Percentiles rank a stretch among this genome's conserved stretches.
Evolutionary conservation across 2,888 invertebrate species (phyloP).

Genomic region (Pteria penguin): DNA sequence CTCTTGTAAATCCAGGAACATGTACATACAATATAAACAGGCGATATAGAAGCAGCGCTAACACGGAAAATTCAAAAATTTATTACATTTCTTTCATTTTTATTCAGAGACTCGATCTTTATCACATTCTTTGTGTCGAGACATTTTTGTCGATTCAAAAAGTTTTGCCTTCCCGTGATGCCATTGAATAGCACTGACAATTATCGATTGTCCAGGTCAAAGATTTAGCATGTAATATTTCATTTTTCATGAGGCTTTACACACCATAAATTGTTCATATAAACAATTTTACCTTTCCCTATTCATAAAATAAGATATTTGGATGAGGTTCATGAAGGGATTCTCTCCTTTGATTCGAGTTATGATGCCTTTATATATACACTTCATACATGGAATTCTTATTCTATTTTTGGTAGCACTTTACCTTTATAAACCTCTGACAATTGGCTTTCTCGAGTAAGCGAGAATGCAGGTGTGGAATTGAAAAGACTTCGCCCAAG

Average conservation of each 20-base stretch:
- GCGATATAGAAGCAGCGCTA: too few species aligned
- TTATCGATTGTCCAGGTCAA: constrained; percentile 7
- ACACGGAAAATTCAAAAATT: too few species aligned
- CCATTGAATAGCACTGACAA: background rate
- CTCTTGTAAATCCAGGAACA: too few species aligned
- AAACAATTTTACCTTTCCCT: constrained; percentile 22
- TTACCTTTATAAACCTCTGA: background rate
- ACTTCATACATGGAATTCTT: background rate
- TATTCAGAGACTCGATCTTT: too few species aligned
- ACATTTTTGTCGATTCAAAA: background rate
- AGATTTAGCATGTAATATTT: constrained; percentile 35
- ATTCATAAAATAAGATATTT: background rate
- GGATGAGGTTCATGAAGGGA: background rate
- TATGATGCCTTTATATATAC: background rate
- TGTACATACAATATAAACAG: too few species aligned
- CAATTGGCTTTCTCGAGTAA: constrained; percentile 16
- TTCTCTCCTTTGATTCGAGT: background rate
- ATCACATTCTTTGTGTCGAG: background rate
- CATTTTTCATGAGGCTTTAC: constrained; percentile 36
- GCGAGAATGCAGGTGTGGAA: constrained; percentile 17
- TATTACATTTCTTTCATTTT: too few species aligned
- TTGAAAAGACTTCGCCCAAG: background rate
- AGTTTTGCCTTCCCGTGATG: background rate
- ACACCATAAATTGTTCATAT: constrained; percentile 42
- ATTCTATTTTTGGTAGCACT: background rate